These are phyloP conservation scores for Vanacampus margaritifer DNA, from an alignment of 2,113 vertebrate genomes.

Conservation along the genomic window DNA sequence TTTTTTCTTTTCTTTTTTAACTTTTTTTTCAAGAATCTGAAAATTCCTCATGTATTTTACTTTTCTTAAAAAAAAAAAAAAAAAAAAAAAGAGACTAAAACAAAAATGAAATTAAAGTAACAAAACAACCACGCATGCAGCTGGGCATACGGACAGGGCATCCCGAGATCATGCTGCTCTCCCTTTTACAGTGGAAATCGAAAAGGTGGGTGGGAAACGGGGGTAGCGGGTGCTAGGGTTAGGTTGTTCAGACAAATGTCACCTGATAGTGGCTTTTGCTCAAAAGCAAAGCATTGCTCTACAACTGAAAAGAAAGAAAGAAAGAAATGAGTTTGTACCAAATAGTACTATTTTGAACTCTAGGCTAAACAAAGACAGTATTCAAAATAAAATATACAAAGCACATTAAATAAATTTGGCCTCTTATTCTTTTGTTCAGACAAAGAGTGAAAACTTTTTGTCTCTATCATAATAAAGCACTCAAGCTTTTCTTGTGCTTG, in stretches of 20 bases:
- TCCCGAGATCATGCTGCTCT: slow-evolving; percentile 95
- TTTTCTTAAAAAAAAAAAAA: slow-evolving; percentile 54
- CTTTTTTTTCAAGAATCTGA: slow-evolving; percentile 62
- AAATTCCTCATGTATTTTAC: slow-evolving; percentile 72
- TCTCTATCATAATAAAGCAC: slow-evolving; percentile 68
- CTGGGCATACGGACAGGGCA: slow-evolving; percentile 78
- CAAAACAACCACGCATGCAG: slow-evolving; percentile 84
- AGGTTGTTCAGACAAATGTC: slow-evolving; percentile 27
- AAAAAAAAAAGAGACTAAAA: slow-evolving; percentile 35
- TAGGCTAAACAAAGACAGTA: slow-evolving; percentile 62
- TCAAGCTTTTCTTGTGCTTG: slow-evolving; percentile 88
- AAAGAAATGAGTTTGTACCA: slow-evolving; percentile 68
- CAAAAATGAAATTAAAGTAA: slow-evolving; percentile 33
- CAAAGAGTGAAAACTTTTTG: slow-evolving; percentile 72
- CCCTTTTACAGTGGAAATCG: slow-evolving; percentile 76
- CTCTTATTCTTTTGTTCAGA: slow-evolving; percentile 37
- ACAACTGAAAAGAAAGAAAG: slow-evolving; percentile 54
- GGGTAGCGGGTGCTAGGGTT: slow-evolving; percentile 1
- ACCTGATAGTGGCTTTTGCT: slow-evolving; percentile 30
- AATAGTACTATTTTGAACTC: slow-evolving; percentile 47
- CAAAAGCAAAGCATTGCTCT: slow-evolving; percentile 35
- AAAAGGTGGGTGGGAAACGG: slow-evolving; percentile 41
- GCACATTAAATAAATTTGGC: slow-evolving; percentile 47
- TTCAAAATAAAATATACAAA: slow-evolving; percentile 24
- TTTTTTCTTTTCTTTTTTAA: slow-evolving; percentile 66